phyloP scores from a whole-genome alignment of 2,888 invertebrate genomes.

The Invenusta paracnida region DNA sequence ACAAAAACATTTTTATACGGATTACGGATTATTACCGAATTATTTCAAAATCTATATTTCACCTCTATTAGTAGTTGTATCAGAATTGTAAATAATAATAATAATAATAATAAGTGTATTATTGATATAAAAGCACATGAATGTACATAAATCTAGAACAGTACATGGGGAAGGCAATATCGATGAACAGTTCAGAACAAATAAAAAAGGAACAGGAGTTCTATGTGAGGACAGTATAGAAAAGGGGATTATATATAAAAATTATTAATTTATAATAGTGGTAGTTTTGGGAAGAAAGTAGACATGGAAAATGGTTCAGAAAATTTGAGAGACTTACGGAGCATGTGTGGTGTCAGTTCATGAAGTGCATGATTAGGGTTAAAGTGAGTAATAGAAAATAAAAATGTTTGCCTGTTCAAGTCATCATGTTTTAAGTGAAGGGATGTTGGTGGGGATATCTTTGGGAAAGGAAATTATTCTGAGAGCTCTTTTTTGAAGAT shows the following conservation, averaged over 20 bases:
- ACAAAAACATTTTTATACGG: no score
- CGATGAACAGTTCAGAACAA: not conserved
- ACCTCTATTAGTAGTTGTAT: no score
- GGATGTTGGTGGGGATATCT: not conserved
- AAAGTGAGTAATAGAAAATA: not conserved
- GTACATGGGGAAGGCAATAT: not conserved
- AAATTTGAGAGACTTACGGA: not conserved
- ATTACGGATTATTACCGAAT: no score
- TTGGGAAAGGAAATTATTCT: not conserved
- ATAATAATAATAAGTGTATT: not conserved
- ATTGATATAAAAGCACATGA: not conserved
- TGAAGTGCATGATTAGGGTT: not conserved
- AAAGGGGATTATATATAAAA: not conserved
- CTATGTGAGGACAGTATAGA: not conserved
- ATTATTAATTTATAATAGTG: not conserved
- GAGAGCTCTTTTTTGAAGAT: not conserved
- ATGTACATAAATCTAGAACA: not conserved
- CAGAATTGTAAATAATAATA: no score
- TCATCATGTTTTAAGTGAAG: not conserved
- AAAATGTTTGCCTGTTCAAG: not conserved
- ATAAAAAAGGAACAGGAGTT: not conserved
- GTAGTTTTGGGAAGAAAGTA: not conserved
- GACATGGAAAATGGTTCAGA: not conserved
- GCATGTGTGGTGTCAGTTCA: not conserved
- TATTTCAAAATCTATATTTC: no score